A percentile compares a stretch with the other conserved stretches of the same genome.
These are phyloP conservation scores for Eptatretus burgeri DNA, from an alignment of 2,113 vertebrate species.

Conservation along the genomic window DNA sequence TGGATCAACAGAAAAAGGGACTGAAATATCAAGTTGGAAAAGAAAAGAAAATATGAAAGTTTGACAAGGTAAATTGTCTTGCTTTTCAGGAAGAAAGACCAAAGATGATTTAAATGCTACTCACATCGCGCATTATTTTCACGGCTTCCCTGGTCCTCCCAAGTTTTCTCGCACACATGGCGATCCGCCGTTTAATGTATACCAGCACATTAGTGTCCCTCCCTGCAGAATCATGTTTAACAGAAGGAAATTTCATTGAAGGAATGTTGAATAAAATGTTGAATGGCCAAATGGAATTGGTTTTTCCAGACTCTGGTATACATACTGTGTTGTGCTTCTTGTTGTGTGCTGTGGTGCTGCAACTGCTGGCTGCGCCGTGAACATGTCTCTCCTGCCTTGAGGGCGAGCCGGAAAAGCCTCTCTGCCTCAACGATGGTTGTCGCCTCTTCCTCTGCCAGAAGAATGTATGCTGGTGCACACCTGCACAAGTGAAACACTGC, in stretches of 20 bases:
- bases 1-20: too few relatives aligned
- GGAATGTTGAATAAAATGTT: too few relatives aligned
- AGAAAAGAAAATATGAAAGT: conserved; percentile 3
- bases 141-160: conserved; percentile 80
- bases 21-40: background rate
- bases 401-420: conserved; percentile 68
- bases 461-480: conserved; percentile 75
- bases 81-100: background rate
- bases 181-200: conserved; percentile 76
- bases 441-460: conserved; percentile 83
- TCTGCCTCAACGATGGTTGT: conserved; percentile 86
- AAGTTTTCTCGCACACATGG: conserved; percentile 89
- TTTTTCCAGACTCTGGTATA: too few relatives aligned
- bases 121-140: conserved; percentile 99
- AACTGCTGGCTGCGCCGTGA: conserved; percentile 81
- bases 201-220: conserved; percentile 89
- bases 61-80: conserved; percentile 1
- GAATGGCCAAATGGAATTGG: too few relatives aligned
- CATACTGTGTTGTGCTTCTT: conserved; percentile 75
- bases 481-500: conserved; percentile 18
- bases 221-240: conserved; percentile 21
- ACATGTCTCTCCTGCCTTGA: conserved; percentile 59
- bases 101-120: conserved; percentile 14
- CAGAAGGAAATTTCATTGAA: background rate
- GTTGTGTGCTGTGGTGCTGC: conserved; percentile 75